These are phyloP conservation scores for Macrostomum lignano DNA, from an alignment of 1,140 invertebrate species.

Conservation along the genomic window DNA sequence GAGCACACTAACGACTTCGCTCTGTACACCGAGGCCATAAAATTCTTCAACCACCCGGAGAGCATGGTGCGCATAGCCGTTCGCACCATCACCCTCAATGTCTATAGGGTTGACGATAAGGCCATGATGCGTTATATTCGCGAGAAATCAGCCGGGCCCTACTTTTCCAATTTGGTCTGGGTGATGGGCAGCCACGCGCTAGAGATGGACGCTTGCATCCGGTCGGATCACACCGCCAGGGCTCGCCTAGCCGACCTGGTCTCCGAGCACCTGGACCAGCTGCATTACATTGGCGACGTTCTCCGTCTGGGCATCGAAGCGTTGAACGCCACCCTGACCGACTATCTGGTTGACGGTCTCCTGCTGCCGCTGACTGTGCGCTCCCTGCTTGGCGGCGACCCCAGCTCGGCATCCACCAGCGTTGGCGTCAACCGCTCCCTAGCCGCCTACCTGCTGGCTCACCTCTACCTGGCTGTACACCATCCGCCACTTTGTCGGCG, in stretches of 20 bases:
- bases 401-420: too few species aligned
- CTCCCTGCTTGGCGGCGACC: conserved; percentile 41
- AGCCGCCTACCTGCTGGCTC: too few species aligned
- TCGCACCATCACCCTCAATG: conserved; percentile 76
- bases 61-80: conserved; percentile 96
- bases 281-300: conserved; percentile 93
- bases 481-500: too few species aligned
- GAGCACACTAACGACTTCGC: conserved; percentile 97
- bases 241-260: conserved; percentile 60
- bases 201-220: conserved; percentile 70
- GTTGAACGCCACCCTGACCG: conserved; percentile 72
- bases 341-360: conserved; percentile 67
- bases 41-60: conserved; percentile 93
- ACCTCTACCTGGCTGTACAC: too few species aligned
- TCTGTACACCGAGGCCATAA: conserved; percentile 87
- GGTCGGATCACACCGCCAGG: conserved; percentile 61
- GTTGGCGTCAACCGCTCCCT: too few species aligned
- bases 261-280: conserved; percentile 79
- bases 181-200: conserved; percentile 92
- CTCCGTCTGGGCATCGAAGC: conserved; percentile 61
- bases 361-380: conserved; percentile 75
- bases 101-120: conserved; percentile 66
- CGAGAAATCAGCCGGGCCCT: conserved; percentile 72
- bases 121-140: conserved; percentile 82
- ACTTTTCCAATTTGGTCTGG: conserved; percentile 95